Evolutionary conservation across 2,888 invertebrate species (phyloP), one percentile per base, ranked within the genome.

Genomic region (Amblyteles armatorius): DNA sequence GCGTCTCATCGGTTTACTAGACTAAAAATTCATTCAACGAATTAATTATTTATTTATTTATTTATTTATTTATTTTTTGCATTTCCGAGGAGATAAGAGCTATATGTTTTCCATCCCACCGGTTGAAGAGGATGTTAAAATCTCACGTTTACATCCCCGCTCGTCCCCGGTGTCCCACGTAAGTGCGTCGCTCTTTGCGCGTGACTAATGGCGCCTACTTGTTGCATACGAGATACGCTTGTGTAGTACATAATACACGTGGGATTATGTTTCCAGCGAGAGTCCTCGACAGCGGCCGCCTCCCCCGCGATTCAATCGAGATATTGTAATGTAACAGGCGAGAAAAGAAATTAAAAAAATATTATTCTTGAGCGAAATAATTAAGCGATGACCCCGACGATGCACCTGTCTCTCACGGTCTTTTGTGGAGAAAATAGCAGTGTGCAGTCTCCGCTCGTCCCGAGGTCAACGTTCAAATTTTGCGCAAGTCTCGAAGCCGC

Each of bases 211-310:
- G 68, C 52, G 60, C 44, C 44, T 48, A 48, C 69, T 44, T 55
- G 36, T 82, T 82, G 76, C 71, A 71, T 76, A 52, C 60, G 55
- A 13, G 65, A 74, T 69, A 3, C 65, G 48, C 48, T 40, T 50
- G 52, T 52, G 60, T 44, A 48, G 63, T 50, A 65, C 63, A 55
- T 67, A 68, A 79, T 26, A 55, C 74, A 72, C 83, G 80, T 80
- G 80, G 79, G 83, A 83, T 60, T 68, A 72, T 77, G 72, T 67
- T 80, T 72, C 33, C 48, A 57, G 74, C 52, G 74, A 83, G 67
- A 81, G 74, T 80, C 80, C 76, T 80, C 71, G 80, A 65, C 68
- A 65, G 57, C 67, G 36, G 57, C 57, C 76, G 60, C 73, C 67
- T 29, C 73, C 44, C 67, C 50, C 74, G 69, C 68, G 68, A 81